Evolutionary conservation across 35 echinoderm and acorn worm species (phyloP).

Genomic region (Apostichopus californicus): DNA sequence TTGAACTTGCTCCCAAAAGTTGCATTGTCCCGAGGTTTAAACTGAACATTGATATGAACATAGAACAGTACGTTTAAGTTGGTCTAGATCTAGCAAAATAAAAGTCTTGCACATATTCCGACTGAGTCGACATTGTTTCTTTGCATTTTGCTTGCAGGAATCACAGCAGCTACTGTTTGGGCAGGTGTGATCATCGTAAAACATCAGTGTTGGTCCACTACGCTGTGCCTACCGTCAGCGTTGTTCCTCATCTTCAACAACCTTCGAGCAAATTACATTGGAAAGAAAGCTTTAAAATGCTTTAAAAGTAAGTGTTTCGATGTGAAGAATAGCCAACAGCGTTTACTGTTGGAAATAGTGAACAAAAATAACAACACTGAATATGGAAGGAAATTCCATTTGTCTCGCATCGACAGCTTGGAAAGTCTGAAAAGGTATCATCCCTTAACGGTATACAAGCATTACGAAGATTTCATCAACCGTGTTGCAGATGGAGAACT

Average conservation of each 20-base stretch:
- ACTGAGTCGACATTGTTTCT: no score
- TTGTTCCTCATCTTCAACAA: background rate
- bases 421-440: slow-evolving; percentile 28
- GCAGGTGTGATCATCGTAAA: no score
- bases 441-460: slow-evolving; percentile 49
- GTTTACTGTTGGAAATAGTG: slow-evolving; percentile 13
- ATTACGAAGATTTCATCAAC: slow-evolving; percentile 38
- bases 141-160: no score
- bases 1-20: no score
- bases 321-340: background rate
- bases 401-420: slow-evolving; percentile 4
- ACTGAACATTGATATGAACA: no score
- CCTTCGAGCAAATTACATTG: background rate
- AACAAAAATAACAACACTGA: slow-evolving; percentile 13
- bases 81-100: no score
- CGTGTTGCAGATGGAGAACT: slow-evolving; percentile 48
- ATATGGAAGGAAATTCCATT: slow-evolving; percentile 31
- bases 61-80: no score
- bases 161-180: no score
- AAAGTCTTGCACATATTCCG: no score
- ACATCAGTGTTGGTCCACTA: no score
- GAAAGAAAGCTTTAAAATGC: background rate
- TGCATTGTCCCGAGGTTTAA: no score
- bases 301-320: background rate
- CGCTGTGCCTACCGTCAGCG: background rate